Base-by-base conservation (phyloP, 2,888 invertebrate species). In the Agrotis ipsilon region DNA sequence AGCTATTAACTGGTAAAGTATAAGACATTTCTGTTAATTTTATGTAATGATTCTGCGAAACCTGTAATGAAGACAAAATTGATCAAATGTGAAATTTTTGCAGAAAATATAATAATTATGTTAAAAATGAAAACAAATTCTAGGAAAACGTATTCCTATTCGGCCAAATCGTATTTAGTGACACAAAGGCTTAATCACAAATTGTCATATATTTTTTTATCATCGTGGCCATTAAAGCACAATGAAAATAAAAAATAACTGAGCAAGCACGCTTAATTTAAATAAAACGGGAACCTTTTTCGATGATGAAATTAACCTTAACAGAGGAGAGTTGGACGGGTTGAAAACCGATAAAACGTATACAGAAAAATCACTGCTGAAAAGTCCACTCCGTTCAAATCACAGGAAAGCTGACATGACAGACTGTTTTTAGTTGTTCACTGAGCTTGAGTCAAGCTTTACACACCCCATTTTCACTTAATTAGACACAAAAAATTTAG, bases 271-370 rank as follows among this genome's bases (percentile, higher is more conserved):
- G 60, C 57, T 84, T 80, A 75, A 83, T 87, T 84, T 76, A 77
- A 78, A 79, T 73, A 75, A 72, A 84, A 86, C 63, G 70, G 75
- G 79, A 84, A 79, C 74, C 83, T 81, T 86, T 87, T 83, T 72
- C 72, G 77, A 81, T 85, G 85, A 89, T 89, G 87, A 89, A 88
- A 89, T 90, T 89, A 89, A 82, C 88, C 81, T 84, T 80, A 85
- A 82, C 82, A 81, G 74, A 75, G 72, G 74, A 69, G 71, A 65
- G 61, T 69, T 72, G 80, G 84, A 85, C 76, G 82, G 82, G 80
- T 85, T 83, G 81, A 82, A 85, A 86, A 72, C 63, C 63, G 59
- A 79, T 81, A 68, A 72, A 39, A 49, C 16, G 2, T 5, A 1
- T 3, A 51, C 55, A 80, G 80, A 72, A 80, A 39, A 16, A 7